Base-by-base conservation (phyloP, 1,140 invertebrate species). In the Lordiphosa stackelbergi region DNA sequence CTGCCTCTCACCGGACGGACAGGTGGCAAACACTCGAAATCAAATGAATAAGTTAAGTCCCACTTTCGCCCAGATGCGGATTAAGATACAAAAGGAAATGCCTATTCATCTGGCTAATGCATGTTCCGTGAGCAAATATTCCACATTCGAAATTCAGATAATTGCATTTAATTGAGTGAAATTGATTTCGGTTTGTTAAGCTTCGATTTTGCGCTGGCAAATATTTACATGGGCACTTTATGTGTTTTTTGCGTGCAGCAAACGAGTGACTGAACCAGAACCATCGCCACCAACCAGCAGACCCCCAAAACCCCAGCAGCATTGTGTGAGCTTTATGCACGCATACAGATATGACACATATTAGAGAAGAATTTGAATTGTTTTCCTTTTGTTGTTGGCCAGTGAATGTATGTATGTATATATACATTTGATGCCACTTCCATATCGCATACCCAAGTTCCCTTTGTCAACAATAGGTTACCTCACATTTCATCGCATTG, bases 161-260 rank as follows among this genome's bases (percentile, higher is more conserved):
- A 78, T 78, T 73, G 73, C 65, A 46, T 43, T 66, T 81, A 81
- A 81, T 81, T 81, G 75, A 75, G 71, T 73, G 75, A 81, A 81
- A 81, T 81, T 81, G 75, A 81, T 81, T 81, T 71, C 53, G 58
- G 56, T 81, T 73, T 66, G 69, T 61, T 57, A 46, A 34, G 43
- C 24, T 46, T 46, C 43, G 43, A 66, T 66, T 70, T 70, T n/a
- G 57, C 61, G 43, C 41, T 45, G 28, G 41, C 38, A 60, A 60
- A 60, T 56, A 61, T 69, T 60, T 69, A 54, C 55, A 59, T 63
- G 34, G 47, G 24, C 43, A 24, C 24, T 10, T 16, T 16, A 8
- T 24, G 16, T 46, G 37, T 61, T 57, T 57, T 38, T 69, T 69
- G 66, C 66, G 66, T 69, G 66, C 66, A 52, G 24, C 12, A 69